phyloP scores from a whole-genome alignment of 2,113 vertebrate species.

The Petrocephalus zakoni region DNA sequence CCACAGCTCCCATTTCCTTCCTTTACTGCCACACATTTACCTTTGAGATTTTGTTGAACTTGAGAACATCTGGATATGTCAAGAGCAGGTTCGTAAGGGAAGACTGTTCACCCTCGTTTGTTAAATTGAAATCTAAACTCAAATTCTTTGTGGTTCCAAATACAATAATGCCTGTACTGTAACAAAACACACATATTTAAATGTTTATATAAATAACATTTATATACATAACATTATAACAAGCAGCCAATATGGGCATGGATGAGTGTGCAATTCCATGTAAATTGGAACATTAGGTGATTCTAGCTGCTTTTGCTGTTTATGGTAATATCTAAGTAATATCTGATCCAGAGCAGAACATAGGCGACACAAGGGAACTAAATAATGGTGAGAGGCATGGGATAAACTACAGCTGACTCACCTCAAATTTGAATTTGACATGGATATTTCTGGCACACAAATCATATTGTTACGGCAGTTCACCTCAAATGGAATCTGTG shows the following conservation, averaged over 20 bases:
- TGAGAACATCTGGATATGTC: constrained; percentile 37
- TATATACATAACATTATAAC: background rate
- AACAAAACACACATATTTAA: constrained; percentile 3
- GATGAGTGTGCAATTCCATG: background rate
- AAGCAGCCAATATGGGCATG: background rate
- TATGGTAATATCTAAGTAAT: background rate
- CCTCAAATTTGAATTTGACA: constrained; percentile 35
- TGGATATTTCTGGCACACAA: constrained; percentile 30
- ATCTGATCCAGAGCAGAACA: background rate
- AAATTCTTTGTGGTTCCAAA: constrained; percentile 35
- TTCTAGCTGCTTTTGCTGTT: background rate
- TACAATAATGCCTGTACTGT: constrained; percentile 23
- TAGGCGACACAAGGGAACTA: background rate
- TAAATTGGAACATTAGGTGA: background rate
- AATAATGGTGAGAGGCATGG: background rate
- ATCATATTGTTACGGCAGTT: background rate
- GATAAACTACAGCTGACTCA: constrained; percentile 18
- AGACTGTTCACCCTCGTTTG: constrained; percentile 31
- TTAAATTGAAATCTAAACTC: constrained; percentile 34
- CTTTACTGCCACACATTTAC: constrained; percentile 25
- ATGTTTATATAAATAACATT: background rate
- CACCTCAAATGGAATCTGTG: constrained; percentile 39
- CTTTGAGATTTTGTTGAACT: constrained; percentile 22
- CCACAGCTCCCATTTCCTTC: too few relatives aligned
- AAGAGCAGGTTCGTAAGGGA: constrained; percentile 39